Evolutionary conservation across 1,140 invertebrate species (phyloP), one percentile per base, ranked within the genome.

Genomic region (Pseudobourletiella spinata): DNA sequence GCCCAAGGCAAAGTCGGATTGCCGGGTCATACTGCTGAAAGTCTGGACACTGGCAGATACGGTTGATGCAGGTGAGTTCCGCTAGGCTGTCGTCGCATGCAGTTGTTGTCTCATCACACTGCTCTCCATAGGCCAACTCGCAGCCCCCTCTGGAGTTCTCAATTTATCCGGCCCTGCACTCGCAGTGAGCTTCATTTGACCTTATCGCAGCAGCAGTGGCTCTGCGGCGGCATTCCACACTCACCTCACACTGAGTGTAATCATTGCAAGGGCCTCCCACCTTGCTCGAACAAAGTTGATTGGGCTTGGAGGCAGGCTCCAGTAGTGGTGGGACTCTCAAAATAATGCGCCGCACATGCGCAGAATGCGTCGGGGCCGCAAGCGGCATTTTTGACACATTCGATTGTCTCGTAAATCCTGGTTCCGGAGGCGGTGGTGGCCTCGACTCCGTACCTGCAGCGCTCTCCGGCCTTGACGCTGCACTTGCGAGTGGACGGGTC

Each of bases 371-470:
- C 35, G 15, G 14, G 3, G n/a, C 26, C 25, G 32, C 59, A 61
- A 25, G 14, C 2, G 20, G 59, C 6, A 55, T 61, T 54, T 32
- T 52, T 8, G 15, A 61, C 51, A 29, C 59, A 61, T 6, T 54
- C 29, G 29, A 28, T 39, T 11, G 24, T 42, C 39, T 61, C 48
- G 25, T 24, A 54, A 16, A 39, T n/a, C 20, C 6, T 30, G 18
- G n/a, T 25, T 2, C 14, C 30, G 18, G 14, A 26, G 15, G 11
- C 3, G 18, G 50, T 18, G 15, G 11, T 6, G 18, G 50, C 26
- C 3, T 20, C 46, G 11, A 52, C 3, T 8, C 16, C 15, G 35
- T 29, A 61, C 15, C n/a, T 32, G 25, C 59, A 61, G 2, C 28
- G 2, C 32, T 61, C 59, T 11, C 59, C 59, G 3, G 59, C n/a